These are phyloP conservation scores for Mamestra configurata DNA, from an alignment of 1,140 invertebrate genomes.

Conservation along the genomic window DNA sequence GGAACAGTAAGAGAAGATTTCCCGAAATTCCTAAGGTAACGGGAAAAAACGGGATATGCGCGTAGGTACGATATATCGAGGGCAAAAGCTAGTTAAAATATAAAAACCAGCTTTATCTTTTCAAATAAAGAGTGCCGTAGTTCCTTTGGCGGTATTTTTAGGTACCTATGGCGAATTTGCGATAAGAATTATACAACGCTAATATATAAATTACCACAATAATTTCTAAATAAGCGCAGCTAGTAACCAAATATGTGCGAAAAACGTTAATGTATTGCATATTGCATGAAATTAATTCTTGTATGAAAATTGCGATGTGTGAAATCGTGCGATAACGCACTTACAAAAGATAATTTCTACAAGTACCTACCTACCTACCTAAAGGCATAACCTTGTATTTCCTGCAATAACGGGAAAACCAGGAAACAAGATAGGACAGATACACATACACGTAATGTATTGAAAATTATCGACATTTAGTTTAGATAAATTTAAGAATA, in stretches of 20 bases:
- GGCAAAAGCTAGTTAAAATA: too few relatives aligned
- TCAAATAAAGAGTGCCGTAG: background rate
- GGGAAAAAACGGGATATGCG: too few relatives aligned
- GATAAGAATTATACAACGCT: too few relatives aligned
- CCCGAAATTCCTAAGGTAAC: too few relatives aligned
- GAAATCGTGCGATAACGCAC: constrained; percentile 1
- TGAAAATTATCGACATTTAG: too few relatives aligned
- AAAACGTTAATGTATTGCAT: background rate
- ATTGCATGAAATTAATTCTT: constrained; percentile 4
- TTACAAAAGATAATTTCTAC: background rate
- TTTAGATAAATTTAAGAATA: too few relatives aligned
- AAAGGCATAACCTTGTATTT: too few relatives aligned
- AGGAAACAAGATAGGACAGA: background rate
- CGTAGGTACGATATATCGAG: too few relatives aligned
- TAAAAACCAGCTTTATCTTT: too few relatives aligned
- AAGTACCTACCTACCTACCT: background rate
- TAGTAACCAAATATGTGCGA: background rate
- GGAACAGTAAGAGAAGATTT: too few relatives aligned
- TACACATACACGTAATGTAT: too few relatives aligned
- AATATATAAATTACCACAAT: background rate
- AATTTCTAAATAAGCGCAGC: background rate
- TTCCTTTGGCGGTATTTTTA: background rate
- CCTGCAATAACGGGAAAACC: background rate
- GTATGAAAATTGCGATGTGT: background rate
- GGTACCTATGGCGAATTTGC: too few relatives aligned